A percentile compares a stretch with the other conserved stretches of the same genome.
phyloP scores from a whole-genome alignment of 2,797 vertebrate species.

The Falco rusticolus region DNA sequence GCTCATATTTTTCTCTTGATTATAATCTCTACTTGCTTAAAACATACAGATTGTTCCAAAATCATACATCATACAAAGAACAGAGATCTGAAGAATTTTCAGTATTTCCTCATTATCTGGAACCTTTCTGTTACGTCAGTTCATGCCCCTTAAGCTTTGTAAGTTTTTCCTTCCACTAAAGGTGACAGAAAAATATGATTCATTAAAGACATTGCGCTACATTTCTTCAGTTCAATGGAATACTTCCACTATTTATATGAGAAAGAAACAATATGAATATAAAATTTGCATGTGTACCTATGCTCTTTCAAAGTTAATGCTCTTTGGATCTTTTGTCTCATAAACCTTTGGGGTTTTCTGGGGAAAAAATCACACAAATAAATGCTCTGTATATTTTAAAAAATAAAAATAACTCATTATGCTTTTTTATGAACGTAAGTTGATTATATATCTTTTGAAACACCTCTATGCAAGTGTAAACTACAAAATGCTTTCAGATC shows the following conservation, averaged over 20 bases:
- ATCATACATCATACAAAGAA: background rate
- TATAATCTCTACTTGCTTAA: background rate
- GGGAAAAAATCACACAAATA: background rate
- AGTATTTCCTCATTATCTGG: background rate
- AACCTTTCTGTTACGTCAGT: background rate
- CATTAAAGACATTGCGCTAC: background rate
- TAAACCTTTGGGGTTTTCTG: background rate
- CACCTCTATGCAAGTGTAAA: conserved; percentile 35
- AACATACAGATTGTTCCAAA: background rate
- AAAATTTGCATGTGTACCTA: background rate
- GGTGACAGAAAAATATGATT: background rate
- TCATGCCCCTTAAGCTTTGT: background rate
- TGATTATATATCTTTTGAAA: conserved; percentile 44
- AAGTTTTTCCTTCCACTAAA: background rate
- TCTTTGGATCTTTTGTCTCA: background rate
- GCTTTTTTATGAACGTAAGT: background rate
- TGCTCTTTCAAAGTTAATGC: background rate
- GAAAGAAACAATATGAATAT: background rate
- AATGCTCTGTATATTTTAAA: background rate
- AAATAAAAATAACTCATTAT: conserved; percentile 40
- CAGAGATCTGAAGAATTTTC: background rate
- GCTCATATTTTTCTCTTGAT: background rate
- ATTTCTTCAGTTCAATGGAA: background rate
- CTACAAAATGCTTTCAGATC: conserved; percentile 62
- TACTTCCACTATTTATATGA: background rate